These are phyloP conservation scores for Cerceris rybyensis DNA, from an alignment of 2,888 invertebrate species.

Conservation along the genomic window DNA sequence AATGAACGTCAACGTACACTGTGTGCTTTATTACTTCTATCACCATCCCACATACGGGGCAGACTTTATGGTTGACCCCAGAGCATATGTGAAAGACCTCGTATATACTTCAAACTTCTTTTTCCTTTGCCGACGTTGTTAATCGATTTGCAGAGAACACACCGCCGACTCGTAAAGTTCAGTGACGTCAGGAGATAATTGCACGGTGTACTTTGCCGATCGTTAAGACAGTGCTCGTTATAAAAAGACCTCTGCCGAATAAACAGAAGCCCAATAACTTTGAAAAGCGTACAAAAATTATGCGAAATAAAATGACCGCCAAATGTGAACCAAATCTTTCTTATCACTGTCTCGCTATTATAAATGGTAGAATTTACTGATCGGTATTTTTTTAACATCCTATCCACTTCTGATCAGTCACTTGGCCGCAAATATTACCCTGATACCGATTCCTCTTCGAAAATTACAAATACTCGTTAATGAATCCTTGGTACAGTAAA, in stretches of 20 bases:
- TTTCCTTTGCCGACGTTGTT: constrained; percentile 17
- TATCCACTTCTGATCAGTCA: too few relatives aligned
- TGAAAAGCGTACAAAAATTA: background rate
- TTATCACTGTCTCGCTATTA: too few relatives aligned
- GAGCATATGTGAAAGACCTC: constrained; percentile 61
- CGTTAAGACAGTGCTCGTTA: constrained; percentile 3
- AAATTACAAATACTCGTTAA: too few relatives aligned
- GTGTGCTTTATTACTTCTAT: background rate
- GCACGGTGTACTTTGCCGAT: constrained; percentile 5
- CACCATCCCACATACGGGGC: background rate
- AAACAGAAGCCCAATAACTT: background rate
- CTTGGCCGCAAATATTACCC: too few relatives aligned
- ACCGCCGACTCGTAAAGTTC: constrained; percentile 5
- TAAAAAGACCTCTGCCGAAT: background rate
- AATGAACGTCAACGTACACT: too few relatives aligned
- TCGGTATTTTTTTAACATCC: too few relatives aligned
- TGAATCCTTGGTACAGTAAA: too few relatives aligned
- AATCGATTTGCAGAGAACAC: constrained; percentile 6
- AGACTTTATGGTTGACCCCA: constrained; percentile 66
- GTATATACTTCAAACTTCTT: constrained; percentile 33
- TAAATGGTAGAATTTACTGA: too few relatives aligned
- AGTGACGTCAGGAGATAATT: constrained; percentile 17
- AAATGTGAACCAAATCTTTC: background rate
- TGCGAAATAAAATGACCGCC: background rate
- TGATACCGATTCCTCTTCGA: too few relatives aligned